Base-by-base conservation (phyloP, 2,113 vertebrate species). In the Caretta caretta region DNA sequence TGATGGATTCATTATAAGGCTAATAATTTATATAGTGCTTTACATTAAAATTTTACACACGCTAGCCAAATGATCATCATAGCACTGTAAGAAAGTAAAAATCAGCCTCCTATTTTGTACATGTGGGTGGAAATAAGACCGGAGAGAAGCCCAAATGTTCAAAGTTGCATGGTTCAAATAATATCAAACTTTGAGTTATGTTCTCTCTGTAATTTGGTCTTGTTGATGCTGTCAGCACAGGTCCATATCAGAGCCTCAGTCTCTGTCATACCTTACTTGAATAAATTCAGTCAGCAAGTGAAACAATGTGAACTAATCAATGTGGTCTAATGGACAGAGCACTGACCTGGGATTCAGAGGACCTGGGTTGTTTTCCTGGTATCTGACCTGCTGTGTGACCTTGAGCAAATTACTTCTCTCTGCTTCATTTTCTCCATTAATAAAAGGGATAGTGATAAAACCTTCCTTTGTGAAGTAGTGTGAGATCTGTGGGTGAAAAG, bases 11-110 rank as follows among this genome's bases (percentile, higher is more conserved):
- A 10, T 72, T 72, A 38, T 22, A 38, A 72, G 19, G 65, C 17
- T n/a, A 38, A 69, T n/a, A 38, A 90, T 91, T 51, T 79, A 87
- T 80, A 90, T 84, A 50, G 3, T 88, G 51, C 87, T 89, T 87
- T 93, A 49, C 8, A 7, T 29, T 85, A 85, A 83, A 85, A 27
- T 3, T 20, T 31, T 69, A 76, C 54, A 69, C 75, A 16, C 4
- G 65, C 38, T 87, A 90, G 59, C 17, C 3, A 80, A 1, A 8
- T 83, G 12, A 22, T 62, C 82, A 10, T 51, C 16, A 2, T 80
- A 80, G 51, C 35, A 27, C 46, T 29, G 25, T 84, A 80, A 5
- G 35, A 17, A 48, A 56, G 81, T 27, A 81, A 54, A 86, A 94
- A 46, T 48, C 0, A 0, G 12, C 35, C 75, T 5, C 5, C 69